Evolutionary conservation across 2,113 vertebrate species (phyloP), one percentile per base, ranked within the genome.

Genomic region (Aramus guarauna): DNA sequence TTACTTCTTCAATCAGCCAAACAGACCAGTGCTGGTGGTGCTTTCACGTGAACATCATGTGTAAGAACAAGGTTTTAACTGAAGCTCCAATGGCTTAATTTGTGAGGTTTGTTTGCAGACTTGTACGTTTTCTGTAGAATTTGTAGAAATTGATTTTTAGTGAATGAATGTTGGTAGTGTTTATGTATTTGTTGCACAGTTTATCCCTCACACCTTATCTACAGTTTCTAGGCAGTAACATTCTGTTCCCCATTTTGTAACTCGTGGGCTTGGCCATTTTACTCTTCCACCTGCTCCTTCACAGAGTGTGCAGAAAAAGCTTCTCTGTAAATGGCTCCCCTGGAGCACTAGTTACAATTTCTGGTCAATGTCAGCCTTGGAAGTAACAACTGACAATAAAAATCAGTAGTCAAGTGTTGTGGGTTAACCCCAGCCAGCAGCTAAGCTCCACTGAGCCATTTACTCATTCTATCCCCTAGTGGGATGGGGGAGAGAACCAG

Each of bases 31-130:
- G 13, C 11, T 73, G 36, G 13, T 43, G 4, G 26, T 56, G 12
- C 7, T 58, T 71, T 75, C 24, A 23, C 11, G 4, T 48, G 5
- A 39, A 12, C 12, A 22, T 4, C 4, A 1, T 3, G 1, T 12
- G 4, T n/a, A 66, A 90, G 18, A 81, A 19, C 8, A 88, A 59
- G 29, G n/a, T 58, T 55, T 75, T 67, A 53, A 71, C 4, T 36
- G 24, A 78, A 67, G 50, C 1, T 32, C 32, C 59, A 52, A 3
- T 27, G 27, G 45, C 27, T 6, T 80, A 9, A 15, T 30, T 12
- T 45, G 6, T n/a, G 19, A 58, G 8, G 15, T 67, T 69, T 74
- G 19, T 52, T 53, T 60, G 23, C 30, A 62, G 11, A 53, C 3
- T 37, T 82, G 9, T 27, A 34, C 3, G 48, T 80, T 64, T 86